These are phyloP conservation scores for Hydrophis major DNA, from an alignment of 2,797 vertebrate genomes.

Conservation along the genomic window DNA sequence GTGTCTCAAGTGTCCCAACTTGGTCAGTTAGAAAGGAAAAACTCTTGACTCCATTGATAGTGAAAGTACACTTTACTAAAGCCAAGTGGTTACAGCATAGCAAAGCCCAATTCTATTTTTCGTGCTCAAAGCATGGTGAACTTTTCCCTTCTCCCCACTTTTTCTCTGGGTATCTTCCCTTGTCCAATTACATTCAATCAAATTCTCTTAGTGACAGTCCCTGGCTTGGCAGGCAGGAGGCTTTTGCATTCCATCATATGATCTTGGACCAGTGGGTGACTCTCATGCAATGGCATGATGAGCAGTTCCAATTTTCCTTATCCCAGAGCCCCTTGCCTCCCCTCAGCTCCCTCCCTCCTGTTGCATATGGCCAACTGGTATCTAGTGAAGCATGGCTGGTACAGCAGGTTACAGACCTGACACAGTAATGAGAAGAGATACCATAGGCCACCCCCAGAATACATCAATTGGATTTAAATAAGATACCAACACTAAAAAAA, in stretches of 20 bases:
- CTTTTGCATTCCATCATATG: background rate
- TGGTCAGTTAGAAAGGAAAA: background rate
- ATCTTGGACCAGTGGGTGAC: background rate
- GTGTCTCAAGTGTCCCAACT: background rate
- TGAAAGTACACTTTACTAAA: background rate
- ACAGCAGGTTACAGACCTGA: background rate
- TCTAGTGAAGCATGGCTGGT: background rate
- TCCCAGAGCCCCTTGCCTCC: background rate
- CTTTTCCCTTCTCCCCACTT: background rate
- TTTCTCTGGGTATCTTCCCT: background rate
- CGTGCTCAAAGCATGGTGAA: background rate
- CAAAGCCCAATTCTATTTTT: background rate
- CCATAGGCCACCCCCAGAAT: background rate
- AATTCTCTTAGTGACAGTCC: background rate
- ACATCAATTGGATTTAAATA: background rate
- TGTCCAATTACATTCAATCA: background rate
- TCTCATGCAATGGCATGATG: background rate
- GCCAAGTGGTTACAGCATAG: background rate
- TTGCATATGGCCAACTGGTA: background rate
- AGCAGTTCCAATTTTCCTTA: background rate
- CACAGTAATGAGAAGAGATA: background rate
- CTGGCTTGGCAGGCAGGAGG: background rate
- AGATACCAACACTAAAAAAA: background rate
- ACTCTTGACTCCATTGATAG: background rate
- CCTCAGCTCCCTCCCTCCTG: background rate